Conservation (phyloP, 2,888 invertebrate species). For the Xylota segnis region DNA sequence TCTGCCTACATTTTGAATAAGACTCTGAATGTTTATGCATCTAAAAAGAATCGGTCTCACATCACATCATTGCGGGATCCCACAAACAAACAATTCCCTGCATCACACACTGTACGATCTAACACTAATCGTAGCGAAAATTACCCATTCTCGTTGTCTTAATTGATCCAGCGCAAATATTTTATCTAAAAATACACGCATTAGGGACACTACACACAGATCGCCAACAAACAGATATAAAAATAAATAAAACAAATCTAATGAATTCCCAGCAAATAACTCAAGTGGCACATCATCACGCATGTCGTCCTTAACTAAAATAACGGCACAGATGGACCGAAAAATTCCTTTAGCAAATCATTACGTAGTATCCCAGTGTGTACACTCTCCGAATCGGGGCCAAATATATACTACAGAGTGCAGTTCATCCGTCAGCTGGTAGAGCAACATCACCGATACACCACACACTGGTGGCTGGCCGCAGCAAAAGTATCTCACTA, state of each 20-base stretch:
- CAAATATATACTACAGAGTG: conserved; percentile 48
- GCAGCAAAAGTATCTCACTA: not conserved
- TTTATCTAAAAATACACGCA: conserved; percentile 41
- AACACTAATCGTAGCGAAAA: not conserved
- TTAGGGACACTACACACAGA: conserved; percentile 7
- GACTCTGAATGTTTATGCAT: too few relatives aligned
- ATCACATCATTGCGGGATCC: too few relatives aligned
- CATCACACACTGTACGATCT: conserved; percentile 9
- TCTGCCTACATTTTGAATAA: too few relatives aligned
- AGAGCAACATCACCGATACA: conserved; percentile 18
- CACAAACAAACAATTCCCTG: not conserved
- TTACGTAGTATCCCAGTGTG: conserved; percentile 15
- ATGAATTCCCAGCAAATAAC: conserved; percentile 39
- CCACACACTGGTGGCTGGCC: conserved; percentile 27
- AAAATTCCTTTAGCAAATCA: conserved; percentile 63
- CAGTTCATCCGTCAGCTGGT: conserved; percentile 65
- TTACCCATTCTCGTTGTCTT: conserved; percentile 30
- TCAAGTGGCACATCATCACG: conserved; percentile 60
- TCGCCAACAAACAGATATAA: not conserved
- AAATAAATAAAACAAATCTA: conserved; percentile 9
- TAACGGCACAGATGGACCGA: conserved; percentile 64
- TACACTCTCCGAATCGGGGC: conserved; percentile 48
- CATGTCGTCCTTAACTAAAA: conserved; percentile 64
- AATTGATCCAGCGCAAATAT: conserved; percentile 41
- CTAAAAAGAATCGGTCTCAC: too few relatives aligned